Evolutionary conservation across 2,888 invertebrate genomes (phyloP), one percentile per base, ranked within the genome.

Genomic region (Lypha dubia): DNA sequence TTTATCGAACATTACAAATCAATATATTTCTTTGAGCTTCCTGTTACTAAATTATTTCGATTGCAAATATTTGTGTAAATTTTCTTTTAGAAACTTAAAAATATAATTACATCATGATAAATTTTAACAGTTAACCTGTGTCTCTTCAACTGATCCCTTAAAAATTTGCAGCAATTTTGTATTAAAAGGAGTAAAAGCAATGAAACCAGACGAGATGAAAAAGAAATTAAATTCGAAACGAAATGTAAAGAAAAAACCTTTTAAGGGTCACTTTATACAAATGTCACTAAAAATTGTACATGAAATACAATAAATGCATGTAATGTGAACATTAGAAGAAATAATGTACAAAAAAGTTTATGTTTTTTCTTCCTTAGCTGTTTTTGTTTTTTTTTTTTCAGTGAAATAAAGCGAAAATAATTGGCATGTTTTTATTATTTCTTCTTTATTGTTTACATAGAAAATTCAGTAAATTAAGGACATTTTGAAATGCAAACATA

Each of bases 241-340:
- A 71, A 44, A 35, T 67, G 41, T 38, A 44, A 68, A 49, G 58
- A 71, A 76, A 79, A 63, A 84, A 68, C 68, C 84, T 71, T 81
- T 84, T 79, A 79, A 84, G 63, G 84, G 84, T 81, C 84, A 81
- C 68, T 84, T 84, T 84, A 49, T 38, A 81, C 73, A 77, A 84
- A 80, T 79, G 81, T 81, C 84, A 81, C 74, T 84, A 79, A 79
- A 75, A 81, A 70, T 75, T 70, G 38, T 77, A 84, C 84, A 81
- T 70, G 81, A 51, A 81, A 71, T 63, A 70, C 76, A 77, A 81
- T 76, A 79, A 84, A 81, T 81, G 84, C 77, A 79, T 84, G 81
- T 84, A 74, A 79, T 81, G 9, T 60, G 77, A 62, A 79, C 81
- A 84, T 77, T 74, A 77, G 41, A 63, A 60, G 60, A 56, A n/a